These are phyloP conservation scores for Albula goreensis DNA, from an alignment of 2,113 vertebrate species.

Conservation along the genomic window DNA sequence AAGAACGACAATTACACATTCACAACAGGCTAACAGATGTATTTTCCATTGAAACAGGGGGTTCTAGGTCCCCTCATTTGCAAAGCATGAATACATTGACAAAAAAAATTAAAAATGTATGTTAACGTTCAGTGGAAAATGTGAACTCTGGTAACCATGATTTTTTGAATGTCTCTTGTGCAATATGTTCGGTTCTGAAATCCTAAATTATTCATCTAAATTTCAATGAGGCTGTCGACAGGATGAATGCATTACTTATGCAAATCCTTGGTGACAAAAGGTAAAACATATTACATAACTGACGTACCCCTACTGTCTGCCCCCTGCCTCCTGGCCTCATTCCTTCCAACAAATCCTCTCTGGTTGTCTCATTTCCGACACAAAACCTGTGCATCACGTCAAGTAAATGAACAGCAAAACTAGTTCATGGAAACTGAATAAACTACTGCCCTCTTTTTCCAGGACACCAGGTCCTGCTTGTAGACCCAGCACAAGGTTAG, in stretches of 20 bases:
- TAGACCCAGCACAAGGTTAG: not conserved
- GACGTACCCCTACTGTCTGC: not conserved
- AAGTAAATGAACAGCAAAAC: not conserved
- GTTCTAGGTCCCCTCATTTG: not conserved
- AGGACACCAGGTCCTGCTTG: not conserved
- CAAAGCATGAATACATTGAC: not conserved
- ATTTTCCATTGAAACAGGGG: not conserved
- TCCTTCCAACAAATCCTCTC: constrained; percentile 23
- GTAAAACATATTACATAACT: constrained; percentile 36
- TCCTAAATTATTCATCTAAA: constrained; percentile 32
- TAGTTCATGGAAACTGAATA: not conserved
- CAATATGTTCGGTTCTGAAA: constrained; percentile 16
- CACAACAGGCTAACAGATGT: not conserved
- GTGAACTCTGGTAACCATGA: not conserved
- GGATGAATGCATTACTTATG: constrained; percentile 36
- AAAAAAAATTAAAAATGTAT: not conserved
- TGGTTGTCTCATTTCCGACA: not conserved
- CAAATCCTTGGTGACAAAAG: constrained; percentile 35
- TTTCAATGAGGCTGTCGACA: constrained; percentile 24
- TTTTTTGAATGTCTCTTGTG: not conserved
- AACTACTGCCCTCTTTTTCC: not conserved
- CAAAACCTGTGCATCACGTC: not conserved
- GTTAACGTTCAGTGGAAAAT: not conserved
- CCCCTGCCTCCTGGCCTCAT: constrained; percentile 27
- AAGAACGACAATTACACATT: not conserved